Evolutionary conservation across 2,888 invertebrate genomes (phyloP).

Genomic region (Athripsodes cinereus): DNA sequence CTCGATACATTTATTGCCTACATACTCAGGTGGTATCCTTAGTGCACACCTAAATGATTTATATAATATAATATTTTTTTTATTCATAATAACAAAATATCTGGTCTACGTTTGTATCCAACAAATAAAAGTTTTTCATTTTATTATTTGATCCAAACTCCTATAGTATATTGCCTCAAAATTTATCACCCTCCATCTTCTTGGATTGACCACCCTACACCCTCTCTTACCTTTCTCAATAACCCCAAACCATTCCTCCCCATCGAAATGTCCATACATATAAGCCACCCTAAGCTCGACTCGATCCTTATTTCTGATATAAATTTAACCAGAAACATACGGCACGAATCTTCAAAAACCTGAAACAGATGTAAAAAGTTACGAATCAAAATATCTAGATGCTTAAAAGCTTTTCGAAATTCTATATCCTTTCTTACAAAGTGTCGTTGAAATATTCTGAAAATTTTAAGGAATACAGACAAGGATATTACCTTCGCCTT

Average conservation of each 20-base stretch:
- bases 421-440: background rate
- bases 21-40: too few species aligned
- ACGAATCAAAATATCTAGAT: background rate
- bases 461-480: background rate
- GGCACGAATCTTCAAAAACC: background rate
- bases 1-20: too few species aligned
- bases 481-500: slow-evolving; percentile 5
- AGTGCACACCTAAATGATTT: too few species aligned
- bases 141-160: slow-evolving; percentile 49
- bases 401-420: background rate
- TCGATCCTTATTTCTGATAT: background rate
- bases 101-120: slow-evolving; percentile 36
- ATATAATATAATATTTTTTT: too few species aligned
- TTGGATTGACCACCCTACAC: slow-evolving; percentile 14
- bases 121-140: slow-evolving; percentile 42
- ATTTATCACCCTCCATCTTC: slow-evolving; percentile 37
- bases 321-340: background rate
- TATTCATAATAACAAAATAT: too few species aligned
- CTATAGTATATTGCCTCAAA: slow-evolving; percentile 38
- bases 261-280: slow-evolving; percentile 23
- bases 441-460: background rate
- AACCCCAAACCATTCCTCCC: slow-evolving; percentile 30
- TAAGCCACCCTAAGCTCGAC: slow-evolving; percentile 19
- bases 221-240: slow-evolving; percentile 25
- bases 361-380: background rate